Evolutionary conservation across 2,888 invertebrate genomes (phyloP).

Genomic region (Tineola bisselliella): DNA sequence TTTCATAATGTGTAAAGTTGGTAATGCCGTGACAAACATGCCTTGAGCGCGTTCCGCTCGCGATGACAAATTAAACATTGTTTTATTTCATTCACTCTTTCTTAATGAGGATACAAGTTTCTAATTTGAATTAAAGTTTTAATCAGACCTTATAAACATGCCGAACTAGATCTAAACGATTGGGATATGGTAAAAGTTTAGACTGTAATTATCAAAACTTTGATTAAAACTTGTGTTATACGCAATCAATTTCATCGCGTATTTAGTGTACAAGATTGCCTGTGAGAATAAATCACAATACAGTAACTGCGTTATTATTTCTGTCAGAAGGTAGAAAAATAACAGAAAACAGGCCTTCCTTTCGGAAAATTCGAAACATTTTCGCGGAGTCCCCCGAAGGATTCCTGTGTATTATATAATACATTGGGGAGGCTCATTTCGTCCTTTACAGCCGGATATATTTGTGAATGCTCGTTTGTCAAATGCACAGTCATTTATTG

Average conservation of each 20-base stretch:
- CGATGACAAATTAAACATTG: conserved; percentile 27
- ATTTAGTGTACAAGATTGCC: background rate
- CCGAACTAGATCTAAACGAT: background rate
- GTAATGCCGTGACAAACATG: conserved; percentile 8
- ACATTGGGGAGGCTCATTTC: conserved; percentile 61
- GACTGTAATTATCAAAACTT: background rate
- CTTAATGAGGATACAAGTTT: background rate
- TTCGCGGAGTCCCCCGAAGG: conserved; percentile 42
- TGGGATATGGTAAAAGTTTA: background rate
- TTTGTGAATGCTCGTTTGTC: conserved; percentile 64
- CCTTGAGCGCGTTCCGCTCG: conserved; percentile 16
- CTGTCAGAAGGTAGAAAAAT: conserved; percentile 14
- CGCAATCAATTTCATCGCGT: background rate
- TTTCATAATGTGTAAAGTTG: conserved; percentile 16
- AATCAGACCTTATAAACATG: background rate
- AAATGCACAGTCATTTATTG: conserved; percentile 65
- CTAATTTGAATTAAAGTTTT: background rate
- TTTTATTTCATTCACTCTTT: conserved; percentile 24
- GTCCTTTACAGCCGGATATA: conserved; percentile 58
- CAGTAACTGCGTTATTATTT: conserved; percentile 12
- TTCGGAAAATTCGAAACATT: conserved; percentile 39
- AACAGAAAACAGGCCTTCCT: conserved; percentile 33
- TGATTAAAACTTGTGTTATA: background rate
- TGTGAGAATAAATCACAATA: conserved; percentile 10
- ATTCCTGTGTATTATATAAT: conserved; percentile 57